phyloP scores from a whole-genome alignment of 2,888 invertebrate species.

The Bimastos eiseni region DNA sequence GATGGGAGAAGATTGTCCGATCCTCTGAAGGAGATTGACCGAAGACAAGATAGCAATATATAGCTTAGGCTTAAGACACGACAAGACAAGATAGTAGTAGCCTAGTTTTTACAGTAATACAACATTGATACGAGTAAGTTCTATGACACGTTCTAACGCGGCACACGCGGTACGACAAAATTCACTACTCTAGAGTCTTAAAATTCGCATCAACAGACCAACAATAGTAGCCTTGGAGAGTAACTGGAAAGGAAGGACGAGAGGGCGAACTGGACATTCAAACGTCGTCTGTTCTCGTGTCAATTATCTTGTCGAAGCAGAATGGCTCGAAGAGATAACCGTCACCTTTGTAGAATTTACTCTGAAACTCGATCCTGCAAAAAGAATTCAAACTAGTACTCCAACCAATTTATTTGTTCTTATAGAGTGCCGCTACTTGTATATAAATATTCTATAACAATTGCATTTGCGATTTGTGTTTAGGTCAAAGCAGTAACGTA shows the following conservation, averaged over 20 bases:
- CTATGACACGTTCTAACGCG: background rate
- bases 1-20: too few species aligned
- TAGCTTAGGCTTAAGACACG: too few species aligned
- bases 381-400: constrained; percentile 29
- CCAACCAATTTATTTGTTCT: too few species aligned
- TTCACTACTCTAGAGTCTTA: background rate
- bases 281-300: constrained; percentile 38
- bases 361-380: constrained; percentile 93
- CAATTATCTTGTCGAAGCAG: constrained; percentile 74
- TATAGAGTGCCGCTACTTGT: too few species aligned
- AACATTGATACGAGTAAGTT: background rate
- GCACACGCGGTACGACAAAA: background rate
- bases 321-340: constrained; percentile 94
- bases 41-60: too few species aligned
- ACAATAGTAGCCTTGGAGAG: background rate
- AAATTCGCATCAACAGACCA: background rate
- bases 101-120: background rate
- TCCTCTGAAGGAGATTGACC: too few species aligned
- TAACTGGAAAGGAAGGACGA: background rate
- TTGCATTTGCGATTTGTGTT: too few species aligned
- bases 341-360: constrained; percentile 90
- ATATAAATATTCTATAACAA: too few species aligned
- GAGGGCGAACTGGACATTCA: background rate
- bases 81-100: too few species aligned
- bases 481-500: too few species aligned